These are phyloP conservation scores for Cataglyphis hispanica DNA, from an alignment of 1,140 invertebrate species.

Conservation along the genomic window DNA sequence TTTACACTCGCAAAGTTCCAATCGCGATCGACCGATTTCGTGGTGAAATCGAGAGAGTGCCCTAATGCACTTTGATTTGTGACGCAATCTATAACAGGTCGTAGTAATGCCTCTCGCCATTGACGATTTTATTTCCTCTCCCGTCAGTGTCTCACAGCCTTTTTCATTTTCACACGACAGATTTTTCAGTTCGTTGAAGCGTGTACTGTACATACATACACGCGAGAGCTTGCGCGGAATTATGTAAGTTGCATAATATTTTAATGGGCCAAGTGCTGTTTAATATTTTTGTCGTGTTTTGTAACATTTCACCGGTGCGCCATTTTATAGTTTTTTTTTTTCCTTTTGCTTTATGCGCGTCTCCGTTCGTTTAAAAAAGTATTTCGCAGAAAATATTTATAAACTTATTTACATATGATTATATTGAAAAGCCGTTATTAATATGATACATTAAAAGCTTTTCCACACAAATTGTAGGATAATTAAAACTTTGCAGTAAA, in stretches of 20 bases:
- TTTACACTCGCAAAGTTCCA: constrained; percentile 15
- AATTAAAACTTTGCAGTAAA: constrained; percentile 55
- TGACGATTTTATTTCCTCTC: constrained; percentile 44
- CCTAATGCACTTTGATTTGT: not conserved
- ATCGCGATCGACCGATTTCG: constrained; percentile 13
- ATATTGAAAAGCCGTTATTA: constrained; percentile 41
- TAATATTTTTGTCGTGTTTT: not conserved
- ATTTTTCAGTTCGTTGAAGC: not conserved
- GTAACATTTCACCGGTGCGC: too few species aligned
- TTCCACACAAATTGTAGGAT: constrained; percentile 21
- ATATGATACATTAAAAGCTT: constrained; percentile 48
- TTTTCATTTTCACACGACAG: constrained; percentile 19
- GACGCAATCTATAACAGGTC: constrained; percentile 27
- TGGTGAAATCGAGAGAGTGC: constrained; percentile 8
- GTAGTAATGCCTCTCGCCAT: not conserved
- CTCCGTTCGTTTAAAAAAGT: constrained; percentile 13
- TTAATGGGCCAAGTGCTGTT: not conserved
- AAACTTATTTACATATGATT: constrained; percentile 15
- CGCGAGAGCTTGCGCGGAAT: not conserved
- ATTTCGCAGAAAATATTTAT: constrained; percentile 40
- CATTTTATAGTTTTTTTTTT: not conserved
- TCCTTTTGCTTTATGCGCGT: not conserved
- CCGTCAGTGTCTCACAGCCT: not conserved
- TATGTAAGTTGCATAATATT: not conserved
- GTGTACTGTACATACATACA: too few species aligned